Conservation (phyloP, 2,113 vertebrate genomes). For the Nematolebias whitei region DNA sequence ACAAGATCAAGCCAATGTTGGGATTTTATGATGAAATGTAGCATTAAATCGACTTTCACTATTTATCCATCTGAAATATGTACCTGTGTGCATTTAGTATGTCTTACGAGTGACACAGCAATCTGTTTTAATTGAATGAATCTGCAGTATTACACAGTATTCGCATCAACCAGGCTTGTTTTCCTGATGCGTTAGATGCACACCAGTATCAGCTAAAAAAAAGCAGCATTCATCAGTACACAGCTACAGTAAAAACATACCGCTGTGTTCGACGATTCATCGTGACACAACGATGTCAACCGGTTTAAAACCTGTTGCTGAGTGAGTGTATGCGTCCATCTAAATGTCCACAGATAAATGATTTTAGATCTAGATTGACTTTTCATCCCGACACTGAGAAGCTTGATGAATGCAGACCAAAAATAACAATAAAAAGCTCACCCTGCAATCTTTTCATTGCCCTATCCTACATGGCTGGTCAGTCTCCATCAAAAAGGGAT, state of each 20-base stretch:
- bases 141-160: background rate
- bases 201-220: constrained; percentile 19
- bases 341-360: constrained; percentile 15
- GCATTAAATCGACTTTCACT: constrained; percentile 23
- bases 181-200: constrained; percentile 11
- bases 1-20: constrained; percentile 32
- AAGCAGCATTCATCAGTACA: constrained; percentile 22
- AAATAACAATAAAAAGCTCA: constrained; percentile 20
- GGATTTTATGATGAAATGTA: constrained; percentile 37
- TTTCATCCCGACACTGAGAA: constrained; percentile 12
- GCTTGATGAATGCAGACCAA: constrained; percentile 14
- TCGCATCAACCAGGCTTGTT: constrained; percentile 10
- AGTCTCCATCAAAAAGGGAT: constrained; percentile 49
- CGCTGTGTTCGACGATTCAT: no score
- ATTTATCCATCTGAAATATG: constrained; percentile 19
- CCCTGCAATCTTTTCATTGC: constrained; percentile 21
- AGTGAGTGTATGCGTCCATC: constrained; percentile 8
- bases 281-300: no score
- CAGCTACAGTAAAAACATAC: background rate
- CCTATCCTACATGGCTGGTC: constrained; percentile 15
- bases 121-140: constrained; percentile 26
- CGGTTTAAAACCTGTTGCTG: no score
- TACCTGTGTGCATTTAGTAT: constrained; percentile 13
- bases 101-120: constrained; percentile 16
- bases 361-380: constrained; percentile 25